Evolutionary conservation across 2,888 invertebrate genomes (phyloP), one percentile per base, ranked within the genome.

Genomic region (Criorhina ranunculi): DNA sequence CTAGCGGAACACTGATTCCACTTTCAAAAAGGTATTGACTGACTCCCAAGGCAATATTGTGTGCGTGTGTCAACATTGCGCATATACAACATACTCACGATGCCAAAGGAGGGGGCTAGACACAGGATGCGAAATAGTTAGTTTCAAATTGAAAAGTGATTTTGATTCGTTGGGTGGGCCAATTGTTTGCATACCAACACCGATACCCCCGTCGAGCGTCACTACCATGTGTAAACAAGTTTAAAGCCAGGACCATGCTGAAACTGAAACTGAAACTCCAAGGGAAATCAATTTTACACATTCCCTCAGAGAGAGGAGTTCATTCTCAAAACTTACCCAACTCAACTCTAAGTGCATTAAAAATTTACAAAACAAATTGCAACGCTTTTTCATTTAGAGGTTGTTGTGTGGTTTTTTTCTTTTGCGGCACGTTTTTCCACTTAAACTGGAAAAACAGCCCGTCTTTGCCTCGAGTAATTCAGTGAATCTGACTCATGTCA

Each of bases 61-160:
- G 29, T 46, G 35, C 73, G 55, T 64, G 29, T 51, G 80, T 80
- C 73, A 80, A 69, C 60, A 67, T 46, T 67, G 37, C 67, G 31
- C 40, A 49, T 51, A 49, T 40, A 60, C 60, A 51, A 77, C 15
- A n/a, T 12, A 42, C 29, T 9, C 31, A 8, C 31, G 2, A 4
- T 31, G 29, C 15, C 15, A 9, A 29, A 5, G 15, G 11, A 15
- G 11, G 12, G 11, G 12, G 11, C 33, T 33, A 31, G 29, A 37
- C 11, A 11, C 11, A 11, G 15, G 51, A 66, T 51, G 24, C 37
- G 37, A 33, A 35, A 59, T 46, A 70, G 70, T 59, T 51, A 42
- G 55, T 62, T 53, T 29, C 31, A 77, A 82, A 82, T 82, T 82
- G 70, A 53, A 82, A 82, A 60, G 64, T 55, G 82, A 78, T 66